These are phyloP conservation scores for Drosophila parvula DNA, from an alignment of 1,140 invertebrate species.

Conservation along the genomic window DNA sequence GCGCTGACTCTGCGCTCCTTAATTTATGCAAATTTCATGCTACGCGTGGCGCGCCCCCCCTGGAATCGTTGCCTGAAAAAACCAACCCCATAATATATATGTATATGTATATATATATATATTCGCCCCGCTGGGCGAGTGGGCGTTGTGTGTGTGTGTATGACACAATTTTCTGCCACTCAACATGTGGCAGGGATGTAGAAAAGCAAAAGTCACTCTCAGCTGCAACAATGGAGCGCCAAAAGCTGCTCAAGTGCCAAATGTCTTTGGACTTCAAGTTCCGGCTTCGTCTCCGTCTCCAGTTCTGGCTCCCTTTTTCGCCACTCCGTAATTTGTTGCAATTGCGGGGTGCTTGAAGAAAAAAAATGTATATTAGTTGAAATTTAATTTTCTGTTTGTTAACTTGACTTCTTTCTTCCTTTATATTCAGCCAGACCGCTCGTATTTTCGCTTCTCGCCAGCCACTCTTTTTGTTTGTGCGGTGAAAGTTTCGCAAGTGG, in stretches of 20 bases:
- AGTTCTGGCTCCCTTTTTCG: not conserved
- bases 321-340: constrained; percentile 63
- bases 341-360: constrained; percentile 60
- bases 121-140: constrained; percentile 29
- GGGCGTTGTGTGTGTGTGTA: constrained; percentile 32
- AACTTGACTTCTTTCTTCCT: constrained; percentile 35
- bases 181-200: constrained; percentile 71
- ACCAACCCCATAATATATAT: not conserved
- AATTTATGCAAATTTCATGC: constrained; percentile 81
- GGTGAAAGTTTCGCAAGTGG: constrained; percentile 71
- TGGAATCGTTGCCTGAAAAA: not conserved
- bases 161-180: constrained; percentile 75
- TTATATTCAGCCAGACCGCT: constrained; percentile 12
- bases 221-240: constrained; percentile 62
- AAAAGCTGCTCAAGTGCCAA: constrained; percentile 73
- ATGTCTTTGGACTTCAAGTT: constrained; percentile 53
- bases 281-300: not conserved
- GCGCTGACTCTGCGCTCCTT: constrained; percentile 55
- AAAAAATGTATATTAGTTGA: constrained; percentile 74
- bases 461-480: constrained; percentile 56
- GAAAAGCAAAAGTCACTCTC: constrained; percentile 55
- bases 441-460: constrained; percentile 25
- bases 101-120: not conserved
- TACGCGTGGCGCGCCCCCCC: constrained; percentile 62
- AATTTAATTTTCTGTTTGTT: constrained; percentile 70